Conservation (phyloP, 2,888 invertebrate genomes). For the Drosophila melanosoma region DNA sequence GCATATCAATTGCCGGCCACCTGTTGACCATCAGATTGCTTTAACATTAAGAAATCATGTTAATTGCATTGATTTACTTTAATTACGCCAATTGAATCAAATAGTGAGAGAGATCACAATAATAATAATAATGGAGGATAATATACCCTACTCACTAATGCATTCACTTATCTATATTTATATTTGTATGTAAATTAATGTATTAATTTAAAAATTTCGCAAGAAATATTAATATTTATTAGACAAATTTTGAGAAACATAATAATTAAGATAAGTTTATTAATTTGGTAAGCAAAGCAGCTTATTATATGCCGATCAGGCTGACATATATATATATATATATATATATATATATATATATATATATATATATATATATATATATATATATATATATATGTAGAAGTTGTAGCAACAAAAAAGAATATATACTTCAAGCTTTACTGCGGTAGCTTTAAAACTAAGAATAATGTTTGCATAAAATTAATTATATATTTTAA, state of each 20-base stretch:
- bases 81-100: conserved; percentile 32
- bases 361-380: background rate
- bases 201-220: background rate
- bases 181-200: background rate
- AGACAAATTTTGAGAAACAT: background rate
- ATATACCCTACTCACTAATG: background rate
- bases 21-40: conserved; percentile 73
- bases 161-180: background rate
- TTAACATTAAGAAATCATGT: conserved; percentile 71
- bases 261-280: background rate
- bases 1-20: conserved; percentile 66
- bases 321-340: background rate
- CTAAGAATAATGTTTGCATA: background rate
- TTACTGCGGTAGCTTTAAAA: background rate
- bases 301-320: background rate
- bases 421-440: background rate
- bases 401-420: too few relatives aligned
- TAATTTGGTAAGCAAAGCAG: background rate
- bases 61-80: conserved; percentile 64
- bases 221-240: background rate
- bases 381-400: background rate
- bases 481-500: background rate
- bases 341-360: background rate
- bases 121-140: background rate
- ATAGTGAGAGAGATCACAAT: conserved; percentile 4